phyloP scores from a whole-genome alignment of 1,140 invertebrate species.

The Magallana ariakensis region DNA sequence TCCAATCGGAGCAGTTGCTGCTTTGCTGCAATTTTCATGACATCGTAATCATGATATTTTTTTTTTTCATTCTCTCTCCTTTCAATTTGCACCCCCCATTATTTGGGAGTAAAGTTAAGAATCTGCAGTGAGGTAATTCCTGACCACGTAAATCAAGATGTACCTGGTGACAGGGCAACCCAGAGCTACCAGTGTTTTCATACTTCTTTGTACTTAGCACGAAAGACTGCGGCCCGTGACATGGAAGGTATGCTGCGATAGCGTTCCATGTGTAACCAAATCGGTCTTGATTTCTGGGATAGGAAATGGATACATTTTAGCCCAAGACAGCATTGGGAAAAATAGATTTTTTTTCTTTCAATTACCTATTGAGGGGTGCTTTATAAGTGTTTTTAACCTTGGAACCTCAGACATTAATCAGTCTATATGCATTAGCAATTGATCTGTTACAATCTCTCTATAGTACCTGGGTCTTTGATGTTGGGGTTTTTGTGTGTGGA shows the following conservation, averaged over 20 bases:
- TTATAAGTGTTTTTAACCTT: conserved; percentile 33
- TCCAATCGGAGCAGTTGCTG: background rate
- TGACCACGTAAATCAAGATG: background rate
- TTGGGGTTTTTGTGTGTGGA: background rate
- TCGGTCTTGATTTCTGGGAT: background rate
- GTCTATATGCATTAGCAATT: conserved; percentile 30
- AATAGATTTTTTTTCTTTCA: background rate
- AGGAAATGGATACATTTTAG: conserved; percentile 20
- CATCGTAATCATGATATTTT: background rate
- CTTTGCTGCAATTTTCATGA: conserved; percentile 21
- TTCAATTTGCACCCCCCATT: background rate
- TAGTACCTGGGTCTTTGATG: background rate
- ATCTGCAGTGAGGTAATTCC: conserved; percentile 6
- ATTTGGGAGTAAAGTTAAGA: conserved; percentile 1
- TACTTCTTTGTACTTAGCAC: conserved; percentile 2
- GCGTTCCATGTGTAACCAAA: background rate
- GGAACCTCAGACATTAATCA: conserved; percentile 18
- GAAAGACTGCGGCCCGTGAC: background rate
- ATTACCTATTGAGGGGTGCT: conserved; percentile 1
- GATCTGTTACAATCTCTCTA: conserved; percentile 24
- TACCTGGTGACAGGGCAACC: conserved; percentile 16
- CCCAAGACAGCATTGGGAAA: background rate
- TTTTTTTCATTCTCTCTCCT: background rate
- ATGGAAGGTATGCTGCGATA: background rate
- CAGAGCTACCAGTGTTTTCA: conserved; percentile 12